Conservation (phyloP, 2,113 vertebrate species). For the Chaenocephalus aceratus region DNA sequence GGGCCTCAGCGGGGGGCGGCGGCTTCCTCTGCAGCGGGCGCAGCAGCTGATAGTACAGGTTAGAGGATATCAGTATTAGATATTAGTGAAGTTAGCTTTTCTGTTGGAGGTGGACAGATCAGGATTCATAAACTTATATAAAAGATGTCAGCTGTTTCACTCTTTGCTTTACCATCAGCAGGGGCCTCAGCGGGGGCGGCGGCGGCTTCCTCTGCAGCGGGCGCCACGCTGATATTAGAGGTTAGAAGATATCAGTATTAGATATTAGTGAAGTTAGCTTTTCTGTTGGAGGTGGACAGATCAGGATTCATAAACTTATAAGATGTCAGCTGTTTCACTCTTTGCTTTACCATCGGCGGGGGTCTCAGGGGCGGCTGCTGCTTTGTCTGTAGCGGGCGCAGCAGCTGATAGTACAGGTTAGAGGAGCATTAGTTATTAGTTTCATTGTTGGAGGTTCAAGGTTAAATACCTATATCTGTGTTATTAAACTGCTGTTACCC, state of each 20-base stretch:
- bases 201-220: constrained; percentile 25
- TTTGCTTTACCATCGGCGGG: constrained; percentile 42
- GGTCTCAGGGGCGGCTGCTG: constrained; percentile 21
- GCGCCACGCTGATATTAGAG: constrained; percentile 16
- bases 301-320: not conserved
- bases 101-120: not conserved
- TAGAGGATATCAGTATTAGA: not conserved
- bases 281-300: not conserved
- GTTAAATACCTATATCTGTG: not conserved
- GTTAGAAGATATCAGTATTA: constrained; percentile 20
- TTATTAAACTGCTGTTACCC: constrained; percentile 9
- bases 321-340: not conserved
- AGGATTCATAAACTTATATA: not conserved
- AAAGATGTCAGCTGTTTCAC: not conserved
- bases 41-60: constrained; percentile 17
- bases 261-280: constrained; percentile 5
- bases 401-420: constrained; percentile 32
- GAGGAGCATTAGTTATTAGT: constrained; percentile 3
- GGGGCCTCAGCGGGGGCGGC: constrained; percentile 25
- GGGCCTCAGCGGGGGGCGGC: constrained; percentile 27
- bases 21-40: constrained; percentile 24
- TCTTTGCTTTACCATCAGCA: constrained; percentile 32
- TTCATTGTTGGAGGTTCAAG: not conserved
- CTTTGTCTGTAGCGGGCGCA: constrained; percentile 25
- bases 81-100: constrained; percentile 4